A percentile compares a stretch with the other conserved stretches of the same genome.
These are phyloP conservation scores for Pterocles gutturalis DNA, from an alignment of 2,113 vertebrate species.

Conservation along the genomic window DNA sequence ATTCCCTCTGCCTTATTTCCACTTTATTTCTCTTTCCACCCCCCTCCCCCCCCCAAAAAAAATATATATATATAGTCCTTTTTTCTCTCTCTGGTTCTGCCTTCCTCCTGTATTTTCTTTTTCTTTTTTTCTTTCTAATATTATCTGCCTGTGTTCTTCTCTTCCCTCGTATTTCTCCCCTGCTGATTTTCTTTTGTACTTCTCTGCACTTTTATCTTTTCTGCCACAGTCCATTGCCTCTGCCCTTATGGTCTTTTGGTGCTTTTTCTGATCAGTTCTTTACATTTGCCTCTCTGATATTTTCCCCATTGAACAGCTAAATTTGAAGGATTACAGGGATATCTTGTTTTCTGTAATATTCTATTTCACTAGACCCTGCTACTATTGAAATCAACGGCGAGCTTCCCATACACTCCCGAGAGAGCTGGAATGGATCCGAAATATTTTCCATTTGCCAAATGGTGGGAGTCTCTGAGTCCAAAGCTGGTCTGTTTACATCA, in stretches of 20 bases:
- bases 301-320: conserved; percentile 41
- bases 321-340: conserved; percentile 51
- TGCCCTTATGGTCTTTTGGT: background rate
- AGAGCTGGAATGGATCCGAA: conserved; percentile 4
- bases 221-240: background rate
- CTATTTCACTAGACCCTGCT: conserved; percentile 45
- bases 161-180: background rate
- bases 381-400: background rate
- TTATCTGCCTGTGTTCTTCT: background rate
- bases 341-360: conserved; percentile 63
- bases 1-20: background rate
- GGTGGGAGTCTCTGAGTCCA: conserved; percentile 20
- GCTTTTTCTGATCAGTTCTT: background rate
- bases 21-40: background rate
- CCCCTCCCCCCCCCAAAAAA: background rate
- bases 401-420: background rate
- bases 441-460: conserved; percentile 39
- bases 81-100: background rate
- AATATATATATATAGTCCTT: background rate
- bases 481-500: conserved; percentile 53
- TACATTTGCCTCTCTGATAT: background rate
- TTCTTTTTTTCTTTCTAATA: background rate
- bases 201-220: background rate
- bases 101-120: background rate
- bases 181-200: background rate